A percentile compares a stretch with the other conserved stretches of the same genome.
Evolutionary conservation across 2,113 vertebrate species (phyloP).

Genomic region (Brachyistius frenatus): DNA sequence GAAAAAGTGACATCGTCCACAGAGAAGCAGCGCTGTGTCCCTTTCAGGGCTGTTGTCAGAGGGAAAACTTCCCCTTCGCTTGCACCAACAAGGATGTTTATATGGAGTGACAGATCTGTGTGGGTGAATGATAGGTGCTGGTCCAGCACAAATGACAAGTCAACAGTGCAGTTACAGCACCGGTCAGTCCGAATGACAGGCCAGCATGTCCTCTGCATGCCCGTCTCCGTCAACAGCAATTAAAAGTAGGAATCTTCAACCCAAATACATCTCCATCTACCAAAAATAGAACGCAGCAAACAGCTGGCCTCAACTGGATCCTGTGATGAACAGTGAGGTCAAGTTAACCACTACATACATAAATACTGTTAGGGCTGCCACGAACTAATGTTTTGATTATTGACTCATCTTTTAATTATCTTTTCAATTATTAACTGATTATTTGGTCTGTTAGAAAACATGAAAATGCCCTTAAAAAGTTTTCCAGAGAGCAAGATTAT

Average conservation of each 20-base stretch:
- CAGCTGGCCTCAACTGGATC: slow-evolving; percentile 1
- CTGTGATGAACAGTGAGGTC: slow-evolving; percentile 1
- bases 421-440: background rate
- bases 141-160: slow-evolving; percentile 60
- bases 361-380: background rate
- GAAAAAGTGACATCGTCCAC: slow-evolving; percentile 44
- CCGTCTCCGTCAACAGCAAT: slow-evolving; percentile 55
- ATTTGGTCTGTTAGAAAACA: no score
- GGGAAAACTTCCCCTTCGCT: slow-evolving; percentile 7
- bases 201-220: slow-evolving; percentile 11
- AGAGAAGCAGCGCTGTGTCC: slow-evolving; percentile 2
- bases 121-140: slow-evolving; percentile 56
- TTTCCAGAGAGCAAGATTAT: no score
- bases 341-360: background rate
- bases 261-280: slow-evolving; percentile 38
- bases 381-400: background rate
- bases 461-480: no score
- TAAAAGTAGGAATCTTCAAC: slow-evolving; percentile 47
- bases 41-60: slow-evolving; percentile 42
- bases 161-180: slow-evolving; percentile 44
- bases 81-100: slow-evolving; percentile 55
- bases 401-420: background rate
- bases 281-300: slow-evolving; percentile 20
- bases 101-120: slow-evolving; percentile 54
- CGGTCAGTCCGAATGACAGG: slow-evolving; percentile 43